Evolutionary conservation across 2,888 invertebrate genomes (phyloP).

Genomic region (Amiota communis): DNA sequence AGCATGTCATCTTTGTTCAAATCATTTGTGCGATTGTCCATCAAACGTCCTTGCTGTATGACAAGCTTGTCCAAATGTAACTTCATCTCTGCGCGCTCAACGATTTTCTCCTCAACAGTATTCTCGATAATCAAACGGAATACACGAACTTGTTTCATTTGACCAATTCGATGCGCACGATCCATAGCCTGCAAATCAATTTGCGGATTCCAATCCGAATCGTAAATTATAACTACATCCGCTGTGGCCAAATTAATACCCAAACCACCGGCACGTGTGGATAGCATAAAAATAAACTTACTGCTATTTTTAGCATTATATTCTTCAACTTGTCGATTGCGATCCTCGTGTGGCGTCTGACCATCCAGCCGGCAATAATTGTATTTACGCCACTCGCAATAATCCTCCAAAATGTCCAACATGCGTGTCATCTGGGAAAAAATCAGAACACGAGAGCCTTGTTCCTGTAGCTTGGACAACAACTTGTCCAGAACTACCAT

Average conservation of each 20-base stretch:
- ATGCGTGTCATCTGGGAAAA: slow-evolving; percentile 98
- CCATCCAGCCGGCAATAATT: slow-evolving; percentile 94
- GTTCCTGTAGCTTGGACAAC: slow-evolving; percentile 89
- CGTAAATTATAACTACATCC: slow-evolving; percentile 97
- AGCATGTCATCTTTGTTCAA: slow-evolving; percentile 99
- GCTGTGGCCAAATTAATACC: slow-evolving; percentile 98
- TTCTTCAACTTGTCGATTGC: slow-evolving; percentile 95
- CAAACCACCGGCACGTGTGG: slow-evolving; percentile 97
- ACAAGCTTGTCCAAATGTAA: slow-evolving; percentile 95
- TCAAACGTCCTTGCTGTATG: slow-evolving; percentile 96
- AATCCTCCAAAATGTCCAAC: slow-evolving; percentile 97
- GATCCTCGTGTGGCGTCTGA: slow-evolving; percentile 96
- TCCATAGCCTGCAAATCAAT: slow-evolving; percentile 97
- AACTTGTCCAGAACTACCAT: slow-evolving; percentile 96
- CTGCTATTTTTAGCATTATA: slow-evolving; percentile 90
- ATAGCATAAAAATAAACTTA: slow-evolving; percentile 99
- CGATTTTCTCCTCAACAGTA: slow-evolving; percentile 99
- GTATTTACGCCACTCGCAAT: slow-evolving; percentile 90
- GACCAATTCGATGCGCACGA: slow-evolving; percentile 98
- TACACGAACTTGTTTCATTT: slow-evolving; percentile 93
- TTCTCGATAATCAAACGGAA: slow-evolving; percentile 98
- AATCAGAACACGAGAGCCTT: slow-evolving; percentile 93
- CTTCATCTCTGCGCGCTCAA: slow-evolving; percentile 98
- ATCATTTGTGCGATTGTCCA: slow-evolving; percentile 88
- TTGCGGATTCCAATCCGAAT: slow-evolving; percentile 99